Evolutionary conservation across 2,113 vertebrate species (phyloP).

Genomic region (Pomatorhinus ruficollis): DNA sequence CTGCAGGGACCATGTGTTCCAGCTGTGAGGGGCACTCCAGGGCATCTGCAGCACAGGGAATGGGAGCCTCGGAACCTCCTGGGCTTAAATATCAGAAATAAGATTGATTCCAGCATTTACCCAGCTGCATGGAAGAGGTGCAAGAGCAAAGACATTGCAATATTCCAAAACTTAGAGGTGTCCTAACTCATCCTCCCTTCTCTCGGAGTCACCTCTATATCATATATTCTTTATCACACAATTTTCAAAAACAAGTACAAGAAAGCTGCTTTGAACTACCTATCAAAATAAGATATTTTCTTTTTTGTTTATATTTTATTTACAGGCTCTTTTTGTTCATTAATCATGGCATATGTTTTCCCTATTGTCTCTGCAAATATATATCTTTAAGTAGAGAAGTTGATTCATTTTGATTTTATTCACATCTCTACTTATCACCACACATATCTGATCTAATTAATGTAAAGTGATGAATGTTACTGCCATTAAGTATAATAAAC

Average conservation of each 20-base stretch:
- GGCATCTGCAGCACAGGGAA: neutral
- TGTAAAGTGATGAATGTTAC: neutral
- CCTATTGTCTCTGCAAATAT: neutral
- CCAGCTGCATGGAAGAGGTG: neutral
- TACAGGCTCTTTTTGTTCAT: neutral
- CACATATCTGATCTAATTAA: constrained; percentile 27
- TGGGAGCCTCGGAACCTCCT: neutral
- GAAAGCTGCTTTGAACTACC: neutral
- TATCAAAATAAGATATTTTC: neutral
- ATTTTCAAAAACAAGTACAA: neutral
- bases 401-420: constrained; percentile 13
- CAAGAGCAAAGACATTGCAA: neutral
- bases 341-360: neutral
- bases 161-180: neutral
- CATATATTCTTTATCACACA: neutral
- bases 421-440: neutral
- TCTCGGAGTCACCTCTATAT: neutral
- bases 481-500: neutral
- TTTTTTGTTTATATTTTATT: neutral
- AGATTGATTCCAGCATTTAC: neutral
- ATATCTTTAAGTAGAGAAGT: neutral
- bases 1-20: neutral
- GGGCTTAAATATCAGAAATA: neutral
- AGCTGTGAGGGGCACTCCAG: neutral
- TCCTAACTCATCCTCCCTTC: neutral